Evolutionary conservation across 1,140 invertebrate genomes (phyloP).

Genomic region (Ceratitis capitata): DNA sequence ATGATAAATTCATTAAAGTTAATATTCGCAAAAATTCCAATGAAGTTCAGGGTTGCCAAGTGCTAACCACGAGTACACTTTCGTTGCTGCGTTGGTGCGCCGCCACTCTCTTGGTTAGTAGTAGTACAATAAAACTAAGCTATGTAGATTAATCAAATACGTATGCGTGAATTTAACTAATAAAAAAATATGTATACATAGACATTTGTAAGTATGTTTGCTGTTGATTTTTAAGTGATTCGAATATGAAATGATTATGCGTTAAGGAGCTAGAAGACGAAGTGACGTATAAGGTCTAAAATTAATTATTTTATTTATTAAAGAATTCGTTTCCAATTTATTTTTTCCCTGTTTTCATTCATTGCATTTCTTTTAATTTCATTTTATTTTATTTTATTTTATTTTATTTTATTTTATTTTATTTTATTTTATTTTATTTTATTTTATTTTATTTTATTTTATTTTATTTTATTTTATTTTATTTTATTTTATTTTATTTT

Average conservation of each 20-base stretch:
- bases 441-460: no score
- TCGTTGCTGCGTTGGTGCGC: background rate
- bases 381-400: no score
- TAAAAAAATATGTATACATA: background rate
- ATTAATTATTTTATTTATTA: no score
- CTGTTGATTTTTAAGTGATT: background rate
- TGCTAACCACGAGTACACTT: background rate
- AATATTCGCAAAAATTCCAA: conserved; percentile 40
- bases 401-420: no score
- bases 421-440: no score
- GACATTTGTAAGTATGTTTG: background rate
- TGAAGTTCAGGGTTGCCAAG: conserved; percentile 17
- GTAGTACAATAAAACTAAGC: background rate
- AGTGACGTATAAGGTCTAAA: background rate
- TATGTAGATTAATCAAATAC: conserved; percentile 32
- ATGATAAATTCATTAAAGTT: conserved; percentile 47
- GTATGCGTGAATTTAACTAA: background rate
- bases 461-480: no score
- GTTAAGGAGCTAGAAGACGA: conserved; percentile 1
- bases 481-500: no score
- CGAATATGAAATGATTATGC: conserved; percentile 10
- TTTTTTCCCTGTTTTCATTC: background rate
- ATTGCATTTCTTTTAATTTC: no score
- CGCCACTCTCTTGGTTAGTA: no score
- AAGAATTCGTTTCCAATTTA: no score